These are phyloP conservation scores for Tachysurus vachellii DNA, from an alignment of 2,113 vertebrate species.

Conservation along the genomic window DNA sequence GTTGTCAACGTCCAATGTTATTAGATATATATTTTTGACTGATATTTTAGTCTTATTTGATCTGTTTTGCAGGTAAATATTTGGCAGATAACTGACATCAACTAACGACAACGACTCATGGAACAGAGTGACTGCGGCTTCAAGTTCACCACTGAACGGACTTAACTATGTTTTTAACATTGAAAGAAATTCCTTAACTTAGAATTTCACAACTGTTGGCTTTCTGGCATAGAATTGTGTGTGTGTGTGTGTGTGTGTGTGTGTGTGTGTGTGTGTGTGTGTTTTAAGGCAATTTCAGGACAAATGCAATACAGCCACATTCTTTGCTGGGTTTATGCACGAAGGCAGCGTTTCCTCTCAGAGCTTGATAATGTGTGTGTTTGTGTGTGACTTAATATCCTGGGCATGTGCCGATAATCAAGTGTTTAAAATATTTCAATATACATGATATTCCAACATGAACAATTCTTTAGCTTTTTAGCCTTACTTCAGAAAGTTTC, in stretches of 20 bases:
- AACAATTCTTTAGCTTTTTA: not conserved
- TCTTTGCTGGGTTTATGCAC: conserved; percentile 37
- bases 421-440: not conserved
- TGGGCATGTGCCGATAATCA: conserved; percentile 37
- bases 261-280: conserved; percentile 35
- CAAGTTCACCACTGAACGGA: conserved; percentile 62
- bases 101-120: conserved; percentile 48
- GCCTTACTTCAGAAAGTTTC: too few species aligned
- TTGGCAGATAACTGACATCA: conserved; percentile 88
- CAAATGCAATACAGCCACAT: conserved; percentile 49
- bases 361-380: conserved; percentile 15
- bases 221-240: conserved; percentile 29
- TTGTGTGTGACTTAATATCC: not conserved
- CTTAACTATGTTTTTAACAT: conserved; percentile 46
- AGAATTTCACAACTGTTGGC: conserved; percentile 26
- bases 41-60: not conserved
- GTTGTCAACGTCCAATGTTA: not conserved
- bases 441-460: not conserved
- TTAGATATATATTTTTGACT: not conserved
- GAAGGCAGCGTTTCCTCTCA: conserved; percentile 44
- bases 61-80: conserved; percentile 87
- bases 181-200: conserved; percentile 31
- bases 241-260: conserved; percentile 38
- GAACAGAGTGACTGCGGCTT: conserved; percentile 33
- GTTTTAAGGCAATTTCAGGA: conserved; percentile 48